These are phyloP conservation scores for Panorpa germanica DNA, from an alignment of 2,888 invertebrate species.

Conservation along the genomic window DNA sequence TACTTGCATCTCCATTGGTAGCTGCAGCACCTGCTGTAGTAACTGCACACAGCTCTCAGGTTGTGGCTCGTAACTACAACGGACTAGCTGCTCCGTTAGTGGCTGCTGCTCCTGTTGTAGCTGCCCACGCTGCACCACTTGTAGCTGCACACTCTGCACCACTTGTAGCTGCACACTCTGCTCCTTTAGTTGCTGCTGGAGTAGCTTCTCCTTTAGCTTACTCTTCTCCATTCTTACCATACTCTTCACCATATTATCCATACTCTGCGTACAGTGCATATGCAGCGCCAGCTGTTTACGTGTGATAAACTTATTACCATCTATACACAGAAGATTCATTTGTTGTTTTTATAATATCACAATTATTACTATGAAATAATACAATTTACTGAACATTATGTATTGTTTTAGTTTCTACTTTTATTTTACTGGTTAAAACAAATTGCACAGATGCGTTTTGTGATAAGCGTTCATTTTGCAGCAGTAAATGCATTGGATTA, in stretches of 20 bases:
- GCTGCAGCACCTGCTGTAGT: conserved; percentile 24
- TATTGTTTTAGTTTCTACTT: too few species aligned
- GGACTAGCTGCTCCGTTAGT: conserved; percentile 27
- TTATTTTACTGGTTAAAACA: too few species aligned
- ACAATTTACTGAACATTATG: too few species aligned
- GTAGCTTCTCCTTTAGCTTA: conserved; percentile 9
- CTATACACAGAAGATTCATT: too few species aligned
- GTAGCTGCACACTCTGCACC: conserved; percentile 14
- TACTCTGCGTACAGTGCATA: conserved; percentile 10
- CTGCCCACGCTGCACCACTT: conserved; percentile 13
- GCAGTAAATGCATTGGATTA: too few species aligned
- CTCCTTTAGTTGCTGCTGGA: conserved; percentile 8
- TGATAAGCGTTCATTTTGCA: too few species aligned
- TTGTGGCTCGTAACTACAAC: conserved; percentile 35
- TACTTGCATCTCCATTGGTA: too few species aligned
- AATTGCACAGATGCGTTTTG: too few species aligned
- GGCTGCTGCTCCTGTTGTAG: conserved; percentile 17
- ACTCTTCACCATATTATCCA: conserved; percentile 3
- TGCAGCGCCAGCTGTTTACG: conserved; percentile 8
- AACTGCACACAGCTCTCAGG: conserved; percentile 37
- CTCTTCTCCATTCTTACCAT: conserved; percentile 9
- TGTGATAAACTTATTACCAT: too few species aligned
- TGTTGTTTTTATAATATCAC: too few species aligned
- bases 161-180: conserved; percentile 9
- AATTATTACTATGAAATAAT: too few species aligned